Base-by-base conservation (phyloP, 2,888 invertebrate genomes). In the Mythimna lalbum region DNA sequence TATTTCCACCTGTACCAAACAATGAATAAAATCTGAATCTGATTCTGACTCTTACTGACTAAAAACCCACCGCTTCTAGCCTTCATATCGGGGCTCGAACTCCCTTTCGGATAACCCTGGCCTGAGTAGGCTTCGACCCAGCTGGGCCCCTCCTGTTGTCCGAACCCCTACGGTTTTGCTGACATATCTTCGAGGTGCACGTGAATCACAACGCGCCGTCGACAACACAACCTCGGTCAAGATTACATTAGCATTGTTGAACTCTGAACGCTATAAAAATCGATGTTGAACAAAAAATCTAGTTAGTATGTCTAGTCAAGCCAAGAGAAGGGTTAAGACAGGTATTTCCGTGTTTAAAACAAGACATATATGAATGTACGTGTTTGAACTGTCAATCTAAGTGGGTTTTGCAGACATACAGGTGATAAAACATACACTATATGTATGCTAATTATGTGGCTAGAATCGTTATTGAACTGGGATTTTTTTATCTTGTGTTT, bases 271-370 rank as follows among this genome's bases (percentile, higher is more conserved):
- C 23, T 1, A 23, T 52, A 21, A 72, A n/a, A 55, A 73, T 73
- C 49, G 49, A 73, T 33, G n/a, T 21, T 1, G 6, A 23, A 33
- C 12, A 43, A 74, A 72, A 57, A 56, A 57, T 6, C 33, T 56
- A 6, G 14, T 19, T 19, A 43, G 56, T 33, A 50, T 50, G 9
- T 49, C 0, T 14, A 55, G 36, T n/a, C 19, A n/a, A 21, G 2
- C 1, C 4, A 21, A 43, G 64, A 33, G 55, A 56, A 56, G 33
- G 50, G 27, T 36, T 14, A 19, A 43, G 36, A 17, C 50, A 47
- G 43, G 31, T 36, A 36, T 59, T 73, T 73, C 72, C 75, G 43
- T 47, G 19, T 57, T 27, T n/a, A 17, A 27, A 31, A 5, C 2
- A 6, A 49, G 17, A 12, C 9, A 33, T 0, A 65, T 0, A 65